Base-by-base conservation (phyloP, 2,113 vertebrate genomes). In the Pteruthius melanotis region DNA sequence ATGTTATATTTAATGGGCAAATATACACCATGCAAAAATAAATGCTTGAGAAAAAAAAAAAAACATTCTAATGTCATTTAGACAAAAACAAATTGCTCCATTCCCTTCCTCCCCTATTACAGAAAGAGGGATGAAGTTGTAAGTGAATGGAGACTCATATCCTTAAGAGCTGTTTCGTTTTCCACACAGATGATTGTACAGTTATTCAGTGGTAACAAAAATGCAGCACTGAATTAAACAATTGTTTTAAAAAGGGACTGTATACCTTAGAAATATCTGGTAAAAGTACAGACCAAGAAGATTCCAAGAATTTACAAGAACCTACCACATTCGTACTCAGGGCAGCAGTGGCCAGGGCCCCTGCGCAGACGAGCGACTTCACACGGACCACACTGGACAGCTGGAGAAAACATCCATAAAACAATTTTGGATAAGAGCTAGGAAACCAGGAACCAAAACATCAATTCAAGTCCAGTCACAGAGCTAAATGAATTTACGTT, bases 251-350 rank as follows among this genome's bases (percentile, higher is more conserved):
- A n/a, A 64, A 33, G 1, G 1, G 20, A 40, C 3, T 63, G 8
- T 21, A 33, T 50, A 37, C 3, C 40, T 83, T 54, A 64, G 28
- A 89, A 90, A 27, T 15, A 76, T 42, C 17, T 83, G 8, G 23
- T 42, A 35, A 78, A 81, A 78, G 35, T 7, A 60, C 3, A n/a
- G 31, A 26, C 24, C 28, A 40, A 61, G 26, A 76, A 52, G 13
- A 65, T 63, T 35, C 7, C 54, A 83, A 52, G 3, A 40, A 9
- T 39, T 82, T 78, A 44, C 21, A 10, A 79, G 74, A 49, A 98
- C 99, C 27, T 98, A 99, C 99, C 99, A 69, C 99, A 99, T 85
- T 99, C 98, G 1, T 98, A 99, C 70, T 99, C 97, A 0, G 98
- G 98, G 80, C 99, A 99, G 96, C 99, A 99, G 71, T 97, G 98